phyloP scores from a whole-genome alignment of 2,797 vertebrate species.

The Peromyscus melanophrys region DNA sequence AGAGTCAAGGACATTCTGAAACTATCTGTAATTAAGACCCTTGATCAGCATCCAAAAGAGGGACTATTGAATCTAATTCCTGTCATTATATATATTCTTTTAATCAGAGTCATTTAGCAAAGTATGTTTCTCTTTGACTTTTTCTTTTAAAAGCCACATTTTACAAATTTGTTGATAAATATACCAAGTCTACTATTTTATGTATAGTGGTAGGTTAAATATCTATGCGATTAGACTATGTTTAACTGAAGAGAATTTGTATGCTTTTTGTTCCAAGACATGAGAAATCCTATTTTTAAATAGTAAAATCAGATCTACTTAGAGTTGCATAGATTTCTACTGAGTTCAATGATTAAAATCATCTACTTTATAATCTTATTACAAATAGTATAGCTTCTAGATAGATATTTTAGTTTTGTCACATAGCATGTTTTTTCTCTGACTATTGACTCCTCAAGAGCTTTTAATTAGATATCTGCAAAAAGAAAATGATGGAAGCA shows the following conservation, averaged over 20 bases:
- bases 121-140: neutral
- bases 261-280: constrained; percentile 29
- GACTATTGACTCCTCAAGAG: neutral
- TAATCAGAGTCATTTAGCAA: constrained; percentile 35
- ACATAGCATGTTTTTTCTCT: neutral
- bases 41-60: constrained; percentile 51
- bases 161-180: constrained; percentile 43
- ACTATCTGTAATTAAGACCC: constrained; percentile 52
- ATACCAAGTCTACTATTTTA: neutral
- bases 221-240: neutral
- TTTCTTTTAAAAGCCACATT: neutral
- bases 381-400: neutral
- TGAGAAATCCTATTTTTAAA: constrained; percentile 9
- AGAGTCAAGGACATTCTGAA: constrained; percentile 56
- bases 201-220: neutral
- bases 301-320: constrained; percentile 50
- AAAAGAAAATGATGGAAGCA: neutral
- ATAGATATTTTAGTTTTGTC: neutral
- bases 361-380: neutral
- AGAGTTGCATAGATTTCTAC: neutral
- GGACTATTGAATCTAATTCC: constrained; percentile 28
- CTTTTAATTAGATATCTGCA: constrained; percentile 46
- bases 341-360: neutral
- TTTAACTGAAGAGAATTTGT: constrained; percentile 24
- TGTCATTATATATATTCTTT: neutral